Evolutionary conservation across 2,797 vertebrate genomes (phyloP), one percentile per base, ranked within the genome.

Genomic region (Mastacembelus armatus): DNA sequence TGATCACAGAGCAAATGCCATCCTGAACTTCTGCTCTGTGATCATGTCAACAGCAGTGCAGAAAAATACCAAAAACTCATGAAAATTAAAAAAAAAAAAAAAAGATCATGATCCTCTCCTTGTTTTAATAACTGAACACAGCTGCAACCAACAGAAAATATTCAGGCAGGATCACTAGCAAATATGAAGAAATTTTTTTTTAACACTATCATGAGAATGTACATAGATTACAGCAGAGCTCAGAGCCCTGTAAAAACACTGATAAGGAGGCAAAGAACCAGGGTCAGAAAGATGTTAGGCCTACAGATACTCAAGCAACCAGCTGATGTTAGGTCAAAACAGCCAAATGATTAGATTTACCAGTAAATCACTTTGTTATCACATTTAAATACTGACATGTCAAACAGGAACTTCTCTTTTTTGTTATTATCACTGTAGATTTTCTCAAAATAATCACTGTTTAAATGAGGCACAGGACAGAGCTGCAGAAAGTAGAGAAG

Each of bases 261-360:
- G 81, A 90, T 90, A 85, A 63, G 66, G 70, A 30, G 61, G 58
- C 50, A 27, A 58, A 49, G 70, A 63, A 39, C 22, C 75, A 10
- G 88, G 83, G 89, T 83, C 72, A 86, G 22, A 33, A 58, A 64
- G 65, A 78, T 65, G 56, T 66, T 72, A 52, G 57, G 36, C 55
- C 66, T 35, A 16, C 50, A 74, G 68, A 81, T 74, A 71, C 32
- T 43, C 14, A 33, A 72, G 63, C 57, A 66, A 73, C 27, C 43
- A 32, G 77, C 32, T 56, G 50, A 71, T 60, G 58, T 60, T 29
- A 5, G 26, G 26, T 73, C 71, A 64, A 78, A 68, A 74, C 59
- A 73, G 39, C 44, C 16, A 70, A 76, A 83, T 59, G 55, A 65
- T 60, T 54, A 0, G 21, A 74, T 58, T 49, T 55, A 39, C 2